phyloP scores from a whole-genome alignment of 2,888 invertebrate species.

The Chironomus tentans region DNA sequence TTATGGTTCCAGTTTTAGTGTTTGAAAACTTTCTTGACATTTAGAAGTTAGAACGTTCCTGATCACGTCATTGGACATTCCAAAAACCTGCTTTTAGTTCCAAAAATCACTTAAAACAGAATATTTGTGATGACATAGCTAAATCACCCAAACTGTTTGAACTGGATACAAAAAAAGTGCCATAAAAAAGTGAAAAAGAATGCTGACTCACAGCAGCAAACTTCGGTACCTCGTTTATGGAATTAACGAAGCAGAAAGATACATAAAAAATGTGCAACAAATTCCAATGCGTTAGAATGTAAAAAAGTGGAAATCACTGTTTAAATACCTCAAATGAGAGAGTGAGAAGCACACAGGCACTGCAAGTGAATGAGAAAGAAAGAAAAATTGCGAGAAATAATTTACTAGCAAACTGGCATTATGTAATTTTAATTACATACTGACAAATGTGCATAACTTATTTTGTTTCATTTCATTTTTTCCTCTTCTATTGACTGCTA shows the following conservation, averaged over 20 bases:
- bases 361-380: not conserved
- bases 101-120: too few relatives aligned
- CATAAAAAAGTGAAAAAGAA: not conserved
- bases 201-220: not conserved
- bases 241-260: not conserved
- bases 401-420: slow-evolving; percentile 8
- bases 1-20: too few relatives aligned
- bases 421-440: slow-evolving; percentile 24
- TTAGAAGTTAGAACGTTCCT: too few relatives aligned
- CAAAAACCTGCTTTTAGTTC: too few relatives aligned
- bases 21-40: too few relatives aligned
- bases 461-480: not conserved
- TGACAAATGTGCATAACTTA: slow-evolving; percentile 18
- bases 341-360: not conserved
- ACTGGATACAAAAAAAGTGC: too few relatives aligned
- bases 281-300: not conserved
- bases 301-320: not conserved
- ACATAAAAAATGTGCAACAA: not conserved
- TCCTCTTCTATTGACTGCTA: not conserved
- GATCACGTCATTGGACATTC: too few relatives aligned
- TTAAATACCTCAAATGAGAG: not conserved
- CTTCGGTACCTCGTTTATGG: not conserved
- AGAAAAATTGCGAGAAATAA: slow-evolving; percentile 11
- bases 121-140: too few relatives aligned
- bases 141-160: too few relatives aligned